A percentile compares a stretch with the other conserved stretches of the same genome.
These are phyloP conservation scores for Podarcis muralis DNA, from an alignment of 2,113 vertebrate species.

Conservation along the genomic window DNA sequence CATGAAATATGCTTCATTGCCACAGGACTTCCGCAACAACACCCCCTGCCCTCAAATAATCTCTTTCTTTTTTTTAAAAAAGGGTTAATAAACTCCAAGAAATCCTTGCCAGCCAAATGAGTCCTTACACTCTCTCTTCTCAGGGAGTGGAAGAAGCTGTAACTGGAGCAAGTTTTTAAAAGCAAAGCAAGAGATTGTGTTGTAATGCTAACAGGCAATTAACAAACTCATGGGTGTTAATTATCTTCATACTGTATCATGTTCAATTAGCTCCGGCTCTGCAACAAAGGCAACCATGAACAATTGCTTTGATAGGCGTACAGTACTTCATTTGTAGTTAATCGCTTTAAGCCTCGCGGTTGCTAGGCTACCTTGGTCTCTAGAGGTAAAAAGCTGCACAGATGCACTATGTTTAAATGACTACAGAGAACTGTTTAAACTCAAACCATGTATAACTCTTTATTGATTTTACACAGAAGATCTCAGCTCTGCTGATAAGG, in stretches of 20 bases:
- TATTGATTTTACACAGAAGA: constrained; percentile 99
- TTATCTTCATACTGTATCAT: constrained; percentile 89
- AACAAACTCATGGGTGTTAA: constrained; percentile 90
- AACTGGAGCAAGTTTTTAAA: constrained; percentile 75
- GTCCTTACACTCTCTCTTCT: constrained; percentile 67
- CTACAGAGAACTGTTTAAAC: constrained; percentile 99
- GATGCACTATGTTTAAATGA: constrained; percentile 97
- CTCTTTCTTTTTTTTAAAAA: constrained; percentile 37
- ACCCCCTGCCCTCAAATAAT: constrained; percentile 1
- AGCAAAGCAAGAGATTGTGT: constrained; percentile 77
- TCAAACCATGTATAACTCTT: constrained; percentile 98
- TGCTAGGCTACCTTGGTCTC: constrained; percentile 89
- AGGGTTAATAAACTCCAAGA: constrained; percentile 76
- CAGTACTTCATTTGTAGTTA: constrained; percentile 93
- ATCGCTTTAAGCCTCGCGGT: constrained; percentile 89
- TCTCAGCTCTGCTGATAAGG: constrained; percentile 98
- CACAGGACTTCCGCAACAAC: neutral
- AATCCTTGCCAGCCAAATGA: constrained; percentile 72
- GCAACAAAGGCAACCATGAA: constrained; percentile 88
- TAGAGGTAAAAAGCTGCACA: constrained; percentile 86
- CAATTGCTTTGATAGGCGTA: constrained; percentile 89
- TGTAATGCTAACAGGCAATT: constrained; percentile 91
- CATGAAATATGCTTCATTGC: constrained; percentile 69
- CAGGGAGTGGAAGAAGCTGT: constrained; percentile 65
- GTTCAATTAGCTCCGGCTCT: constrained; percentile 89